Evolutionary conservation across 2,797 vertebrate species (phyloP), one percentile per base, ranked within the genome.

Genomic region (Poeciliopsis presidionis): DNA sequence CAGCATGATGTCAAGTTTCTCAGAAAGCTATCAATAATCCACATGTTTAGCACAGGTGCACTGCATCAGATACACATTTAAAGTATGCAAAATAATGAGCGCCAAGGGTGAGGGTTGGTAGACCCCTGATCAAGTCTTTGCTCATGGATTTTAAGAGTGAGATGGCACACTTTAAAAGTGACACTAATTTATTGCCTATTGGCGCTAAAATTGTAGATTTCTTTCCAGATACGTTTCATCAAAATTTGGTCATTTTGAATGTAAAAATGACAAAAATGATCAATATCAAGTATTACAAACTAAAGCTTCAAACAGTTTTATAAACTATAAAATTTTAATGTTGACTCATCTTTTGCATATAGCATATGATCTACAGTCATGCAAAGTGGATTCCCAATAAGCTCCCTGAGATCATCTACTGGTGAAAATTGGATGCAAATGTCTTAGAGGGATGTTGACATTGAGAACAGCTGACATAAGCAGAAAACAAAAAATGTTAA

Each of bases 361-460:
- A 28, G 12, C 7, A 0, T 46, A n/a, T 46, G 67, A 70, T 46
- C 41, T 70, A 70, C 25, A 70, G 67, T 70, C 67, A 70, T 28
- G 41, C 67, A 70, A 16, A 70, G 25, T 45, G 12, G 25, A 16
- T 45, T 28, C 41, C 1, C 7, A 43, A 45, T 45, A 2, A 70
- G 67, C 25, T 70, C 12, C 39, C 5, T 18, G 5, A 36, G 28
- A 8, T 36, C 36, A 25, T 59, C 25, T 47, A 36, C 20, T 61
- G 75, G 72, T 75, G 39, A 67, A 75, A 75, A 72, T 16, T 9
- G 25, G 41, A 78, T 69, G 47, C 14, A n/a, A 75, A 46, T 46
- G 46, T 43, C 33, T 13, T n/a, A 25, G 25, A 73, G 39, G 46
- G 72, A 11, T 16, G 25, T 41, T 82, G 39, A 51, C 70, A 45